phyloP scores from a whole-genome alignment of 2,888 invertebrate genomes.

The Heliconius erato region DNA sequence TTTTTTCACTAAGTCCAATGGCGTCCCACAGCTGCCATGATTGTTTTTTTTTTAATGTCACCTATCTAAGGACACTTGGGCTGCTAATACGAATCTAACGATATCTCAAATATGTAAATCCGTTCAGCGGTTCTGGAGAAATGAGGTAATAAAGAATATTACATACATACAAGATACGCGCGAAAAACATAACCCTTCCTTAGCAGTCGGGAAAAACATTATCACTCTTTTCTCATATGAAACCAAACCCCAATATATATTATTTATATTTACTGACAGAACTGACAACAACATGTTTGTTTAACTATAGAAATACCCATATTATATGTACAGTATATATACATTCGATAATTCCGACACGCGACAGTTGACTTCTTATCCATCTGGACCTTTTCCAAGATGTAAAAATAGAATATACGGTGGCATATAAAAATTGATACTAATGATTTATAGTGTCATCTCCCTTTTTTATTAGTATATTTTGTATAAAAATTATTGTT shows the following conservation, averaged over 20 bases:
- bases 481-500: neutral
- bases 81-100: no score
- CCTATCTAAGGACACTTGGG: no score
- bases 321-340: neutral
- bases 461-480: constrained; percentile 35
- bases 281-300: neutral
- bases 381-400: constrained; percentile 47
- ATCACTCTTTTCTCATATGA: neutral
- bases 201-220: no score
- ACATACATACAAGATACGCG: no score
- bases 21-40: no score
- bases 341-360: constrained; percentile 40
- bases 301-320: neutral
- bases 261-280: constrained; percentile 6
- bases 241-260: neutral
- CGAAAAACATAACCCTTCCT: no score
- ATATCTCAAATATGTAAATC: no score
- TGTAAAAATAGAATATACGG: constrained; percentile 42
- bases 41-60: no score
- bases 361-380: constrained; percentile 49
- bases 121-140: no score
- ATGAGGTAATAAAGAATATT: no score
- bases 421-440: constrained; percentile 50
- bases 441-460: constrained; percentile 46
- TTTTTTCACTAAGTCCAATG: no score